Conservation (phyloP, 2,888 invertebrate species). For the Drosophila colorata region DNA sequence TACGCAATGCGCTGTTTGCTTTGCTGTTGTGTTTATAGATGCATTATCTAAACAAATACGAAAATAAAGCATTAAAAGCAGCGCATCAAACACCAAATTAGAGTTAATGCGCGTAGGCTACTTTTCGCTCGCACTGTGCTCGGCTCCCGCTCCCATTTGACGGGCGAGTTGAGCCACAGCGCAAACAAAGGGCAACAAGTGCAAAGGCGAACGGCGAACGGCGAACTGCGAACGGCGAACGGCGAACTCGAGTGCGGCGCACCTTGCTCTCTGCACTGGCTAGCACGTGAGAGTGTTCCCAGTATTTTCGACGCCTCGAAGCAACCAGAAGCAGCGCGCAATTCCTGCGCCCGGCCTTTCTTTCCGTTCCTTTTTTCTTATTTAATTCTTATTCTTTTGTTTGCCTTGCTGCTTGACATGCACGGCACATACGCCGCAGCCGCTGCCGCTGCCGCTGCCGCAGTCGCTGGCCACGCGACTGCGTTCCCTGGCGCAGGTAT, state of each 20-base stretch:
- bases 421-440: conserved; percentile 55
- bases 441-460: conserved; percentile 25
- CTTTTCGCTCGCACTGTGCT: conserved; percentile 24
- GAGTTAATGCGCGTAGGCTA: conserved; percentile 29
- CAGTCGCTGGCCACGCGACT: conserved; percentile 7
- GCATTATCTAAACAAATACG: conserved; percentile 79
- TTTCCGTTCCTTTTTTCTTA: conserved; percentile 28
- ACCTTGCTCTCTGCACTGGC: neutral
- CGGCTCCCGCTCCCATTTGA: conserved; percentile 57
- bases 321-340: conserved; percentile 37
- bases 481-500: conserved; percentile 58
- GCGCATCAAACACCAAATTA: conserved; percentile 60
- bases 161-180: conserved; percentile 42
- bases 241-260: conserved; percentile 21
- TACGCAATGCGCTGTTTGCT: conserved; percentile 66
- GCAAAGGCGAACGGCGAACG: conserved; percentile 41
- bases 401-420: conserved; percentile 53
- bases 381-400: conserved; percentile 23
- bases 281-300: too few relatives aligned
- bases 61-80: conserved; percentile 69
- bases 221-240: too few relatives aligned
- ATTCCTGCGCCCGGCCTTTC: conserved; percentile 37
- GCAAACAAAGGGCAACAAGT: conserved; percentile 57
- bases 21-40: conserved; percentile 64
- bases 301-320: conserved; percentile 57